Conservation (phyloP, 2,888 invertebrate species). For the Ectemnius continuus region DNA sequence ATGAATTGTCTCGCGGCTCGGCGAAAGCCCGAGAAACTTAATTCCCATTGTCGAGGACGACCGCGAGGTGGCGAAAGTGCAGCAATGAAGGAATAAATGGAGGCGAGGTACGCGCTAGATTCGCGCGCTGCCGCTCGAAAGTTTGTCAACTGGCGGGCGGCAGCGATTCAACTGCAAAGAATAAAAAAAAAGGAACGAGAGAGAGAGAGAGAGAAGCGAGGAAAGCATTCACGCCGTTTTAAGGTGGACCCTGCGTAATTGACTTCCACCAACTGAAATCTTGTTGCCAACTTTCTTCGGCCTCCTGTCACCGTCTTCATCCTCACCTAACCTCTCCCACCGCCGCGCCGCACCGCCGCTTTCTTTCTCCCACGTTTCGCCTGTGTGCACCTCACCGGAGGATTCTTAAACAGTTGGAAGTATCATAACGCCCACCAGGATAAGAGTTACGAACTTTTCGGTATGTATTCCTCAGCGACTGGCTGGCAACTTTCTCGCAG, state of each 20-base stretch:
- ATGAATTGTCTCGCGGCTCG: slow-evolving; percentile 15
- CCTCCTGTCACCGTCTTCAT: too few relatives aligned
- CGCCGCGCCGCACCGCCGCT: too few relatives aligned
- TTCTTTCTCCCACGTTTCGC: too few relatives aligned
- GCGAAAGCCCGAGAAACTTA: slow-evolving; percentile 28
- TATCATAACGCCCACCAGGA: slow-evolving; percentile 39
- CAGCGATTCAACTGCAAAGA: background rate
- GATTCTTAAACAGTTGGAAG: slow-evolving; percentile 49
- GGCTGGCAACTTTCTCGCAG: slow-evolving; percentile 23
- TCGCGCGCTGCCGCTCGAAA: slow-evolving; percentile 21
- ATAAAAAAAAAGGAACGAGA: too few relatives aligned
- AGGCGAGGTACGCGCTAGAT: slow-evolving; percentile 27
- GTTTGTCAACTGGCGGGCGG: slow-evolving; percentile 29
- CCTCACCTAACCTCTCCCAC: too few relatives aligned
- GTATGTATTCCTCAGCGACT: slow-evolving; percentile 17
- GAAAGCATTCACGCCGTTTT: slow-evolving; percentile 31
- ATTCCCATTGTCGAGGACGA: slow-evolving; percentile 9
- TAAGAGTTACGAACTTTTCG: slow-evolving; percentile 39
- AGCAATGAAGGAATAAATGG: slow-evolving; percentile 24
- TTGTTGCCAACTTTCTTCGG: slow-evolving; percentile 44
- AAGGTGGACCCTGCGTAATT: slow-evolving; percentile 46
- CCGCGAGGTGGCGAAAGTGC: slow-evolving; percentile 16
- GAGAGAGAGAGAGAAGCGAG: background rate
- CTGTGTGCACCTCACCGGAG: slow-evolving; percentile 9
- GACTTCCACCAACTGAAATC: slow-evolving; percentile 53